These are phyloP conservation scores for Eclectus roratus DNA, from an alignment of 2,113 vertebrate species.

Conservation along the genomic window DNA sequence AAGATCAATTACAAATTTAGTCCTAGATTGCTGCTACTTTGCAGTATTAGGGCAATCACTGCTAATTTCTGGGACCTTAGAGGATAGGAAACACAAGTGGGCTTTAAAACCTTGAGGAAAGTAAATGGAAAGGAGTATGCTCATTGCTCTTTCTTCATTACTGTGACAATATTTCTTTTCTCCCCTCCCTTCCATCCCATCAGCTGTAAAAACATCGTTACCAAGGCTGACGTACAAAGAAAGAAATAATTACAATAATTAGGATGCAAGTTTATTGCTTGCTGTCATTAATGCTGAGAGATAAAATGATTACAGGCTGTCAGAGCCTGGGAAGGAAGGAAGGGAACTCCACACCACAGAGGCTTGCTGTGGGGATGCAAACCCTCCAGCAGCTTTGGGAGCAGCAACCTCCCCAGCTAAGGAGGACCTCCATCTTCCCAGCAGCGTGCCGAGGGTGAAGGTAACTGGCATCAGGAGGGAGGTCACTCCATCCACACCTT, in stretches of 20 bases:
- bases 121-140: neutral
- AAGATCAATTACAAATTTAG: slow-evolving; percentile 6
- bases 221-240: slow-evolving; percentile 50
- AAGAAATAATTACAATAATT: slow-evolving; percentile 68
- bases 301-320: slow-evolving; percentile 59
- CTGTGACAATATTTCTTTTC: slow-evolving; percentile 36
- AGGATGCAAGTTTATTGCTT: slow-evolving; percentile 48
- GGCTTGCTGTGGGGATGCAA: neutral
- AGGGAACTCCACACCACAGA: neutral
- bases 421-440: neutral
- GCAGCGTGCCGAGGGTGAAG: neutral
- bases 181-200: slow-evolving; percentile 18
- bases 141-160: slow-evolving; percentile 16
- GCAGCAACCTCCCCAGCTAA: neutral
- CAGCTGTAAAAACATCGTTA: slow-evolving; percentile 57
- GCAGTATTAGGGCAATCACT: neutral
- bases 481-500: neutral
- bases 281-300: slow-evolving; percentile 53
- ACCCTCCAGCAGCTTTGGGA: neutral
- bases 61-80: slow-evolving; percentile 2
- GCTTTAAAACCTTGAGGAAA: slow-evolving; percentile 6
- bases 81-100: slow-evolving; percentile 7
- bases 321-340: slow-evolving; percentile 15
- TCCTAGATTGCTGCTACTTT: neutral
- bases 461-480: neutral